phyloP scores from a whole-genome alignment of 2,797 vertebrate genomes.

The Galago senegalensis region DNA sequence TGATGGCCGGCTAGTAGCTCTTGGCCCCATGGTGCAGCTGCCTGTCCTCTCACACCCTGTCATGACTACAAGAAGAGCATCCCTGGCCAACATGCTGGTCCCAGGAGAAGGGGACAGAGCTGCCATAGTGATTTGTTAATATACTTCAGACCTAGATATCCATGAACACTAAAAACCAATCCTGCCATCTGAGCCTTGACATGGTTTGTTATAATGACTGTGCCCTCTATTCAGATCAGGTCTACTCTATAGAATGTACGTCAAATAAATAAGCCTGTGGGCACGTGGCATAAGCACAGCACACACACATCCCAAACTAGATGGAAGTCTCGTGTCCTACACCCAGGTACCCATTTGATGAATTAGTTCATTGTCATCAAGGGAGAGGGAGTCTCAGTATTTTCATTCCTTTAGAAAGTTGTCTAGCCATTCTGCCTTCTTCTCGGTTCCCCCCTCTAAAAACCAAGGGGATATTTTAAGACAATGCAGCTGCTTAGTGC shows the following conservation, averaged over 20 bases:
- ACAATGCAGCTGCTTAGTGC: background rate
- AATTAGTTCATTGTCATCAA: slow-evolving; percentile 2
- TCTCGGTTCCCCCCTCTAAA: background rate
- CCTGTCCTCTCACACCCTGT: background rate
- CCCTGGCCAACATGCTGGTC: background rate
- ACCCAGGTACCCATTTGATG: background rate
- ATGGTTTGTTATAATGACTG: background rate
- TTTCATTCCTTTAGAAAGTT: slow-evolving; percentile 42
- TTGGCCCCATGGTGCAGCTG: background rate
- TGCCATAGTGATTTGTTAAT: background rate
- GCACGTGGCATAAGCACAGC: rapidly evolving
- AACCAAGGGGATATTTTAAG: slow-evolving; percentile 61
- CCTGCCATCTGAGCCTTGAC: background rate
- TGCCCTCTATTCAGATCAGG: background rate
- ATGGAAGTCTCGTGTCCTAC: background rate
- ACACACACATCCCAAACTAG: background rate
- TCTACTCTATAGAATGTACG: background rate
- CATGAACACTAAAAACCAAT: background rate
- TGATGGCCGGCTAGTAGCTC: background rate
- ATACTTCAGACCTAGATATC: background rate
- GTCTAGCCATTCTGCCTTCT: background rate
- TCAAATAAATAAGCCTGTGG: background rate
- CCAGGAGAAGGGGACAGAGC: background rate
- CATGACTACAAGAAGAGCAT: background rate
- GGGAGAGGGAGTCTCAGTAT: background rate